Conservation (phyloP, 2,797 vertebrate species). For the Phalloptychus januarius region DNA sequence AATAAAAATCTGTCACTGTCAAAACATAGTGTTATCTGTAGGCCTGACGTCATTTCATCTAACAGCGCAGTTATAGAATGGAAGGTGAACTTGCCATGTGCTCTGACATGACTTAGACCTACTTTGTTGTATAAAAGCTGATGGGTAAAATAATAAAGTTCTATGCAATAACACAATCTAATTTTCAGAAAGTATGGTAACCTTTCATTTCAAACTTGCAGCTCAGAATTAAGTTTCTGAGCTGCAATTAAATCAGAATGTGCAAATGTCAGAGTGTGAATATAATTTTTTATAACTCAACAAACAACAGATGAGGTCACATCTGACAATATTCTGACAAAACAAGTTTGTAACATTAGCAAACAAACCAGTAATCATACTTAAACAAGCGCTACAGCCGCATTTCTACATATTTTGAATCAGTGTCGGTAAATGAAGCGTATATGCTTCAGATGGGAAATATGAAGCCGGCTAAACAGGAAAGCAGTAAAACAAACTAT, state of each 20-base stretch:
- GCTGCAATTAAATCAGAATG: not conserved
- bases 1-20: not conserved
- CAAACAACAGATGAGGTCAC: slow-evolving; percentile 21
- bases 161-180: not conserved
- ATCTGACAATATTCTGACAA: not conserved
- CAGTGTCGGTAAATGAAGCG: slow-evolving; percentile 3
- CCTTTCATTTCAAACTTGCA: not conserved
- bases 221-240: too few species aligned
- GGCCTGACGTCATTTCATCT: not conserved
- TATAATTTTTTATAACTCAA: not conserved
- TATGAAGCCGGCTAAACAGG: slow-evolving; percentile 15
- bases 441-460: slow-evolving; percentile 16
- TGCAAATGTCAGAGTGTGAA: not conserved
- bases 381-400: slow-evolving; percentile 27
- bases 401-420: slow-evolving; percentile 38
- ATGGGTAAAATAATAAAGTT: not conserved
- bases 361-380: slow-evolving; percentile 31
- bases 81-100: not conserved
- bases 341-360: slow-evolving; percentile 5
- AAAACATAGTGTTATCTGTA: not conserved
- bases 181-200: not conserved
- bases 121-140: not conserved
- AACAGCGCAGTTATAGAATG: not conserved
- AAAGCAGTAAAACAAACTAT: slow-evolving; percentile 1
- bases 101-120: not conserved